Conservation (phyloP, 2,797 vertebrate species). For the Avahi laniger region DNA sequence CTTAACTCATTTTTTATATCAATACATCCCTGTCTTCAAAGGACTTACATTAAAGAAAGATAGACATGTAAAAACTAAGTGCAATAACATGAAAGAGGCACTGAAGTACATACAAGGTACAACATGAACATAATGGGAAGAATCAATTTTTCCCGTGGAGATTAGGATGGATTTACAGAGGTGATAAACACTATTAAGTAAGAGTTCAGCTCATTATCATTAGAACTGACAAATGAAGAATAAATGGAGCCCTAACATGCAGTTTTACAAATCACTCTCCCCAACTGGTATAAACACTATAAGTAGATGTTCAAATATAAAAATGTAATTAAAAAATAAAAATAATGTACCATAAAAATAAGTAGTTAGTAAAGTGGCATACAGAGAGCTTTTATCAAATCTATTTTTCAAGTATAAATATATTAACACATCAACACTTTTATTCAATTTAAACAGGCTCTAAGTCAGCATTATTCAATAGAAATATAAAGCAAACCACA, state of each 20-base stretch:
- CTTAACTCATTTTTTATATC: neutral
- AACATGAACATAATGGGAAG: neutral
- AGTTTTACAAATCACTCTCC: neutral
- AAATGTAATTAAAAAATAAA: neutral
- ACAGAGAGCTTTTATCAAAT: neutral
- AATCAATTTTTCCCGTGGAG: neutral
- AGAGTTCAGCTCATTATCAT: neutral
- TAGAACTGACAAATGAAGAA: neutral
- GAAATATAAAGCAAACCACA: constrained; percentile 6
- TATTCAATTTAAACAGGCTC: neutral
- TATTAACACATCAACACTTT: neutral
- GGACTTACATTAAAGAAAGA: neutral
- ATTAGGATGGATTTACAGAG: neutral
- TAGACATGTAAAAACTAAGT: neutral
- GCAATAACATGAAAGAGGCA: neutral
- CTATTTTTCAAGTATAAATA: neutral
- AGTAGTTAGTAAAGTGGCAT: neutral
- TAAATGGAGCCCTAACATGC: neutral
- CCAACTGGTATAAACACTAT: neutral
- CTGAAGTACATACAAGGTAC: neutral
- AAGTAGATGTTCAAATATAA: neutral
- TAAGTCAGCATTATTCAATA: neutral
- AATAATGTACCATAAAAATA: neutral
- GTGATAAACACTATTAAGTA: neutral
- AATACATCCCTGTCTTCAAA: neutral